These are phyloP conservation scores for Dinothrombium tinctorium DNA, from an alignment of 1,140 invertebrate species.

Conservation along the genomic window DNA sequence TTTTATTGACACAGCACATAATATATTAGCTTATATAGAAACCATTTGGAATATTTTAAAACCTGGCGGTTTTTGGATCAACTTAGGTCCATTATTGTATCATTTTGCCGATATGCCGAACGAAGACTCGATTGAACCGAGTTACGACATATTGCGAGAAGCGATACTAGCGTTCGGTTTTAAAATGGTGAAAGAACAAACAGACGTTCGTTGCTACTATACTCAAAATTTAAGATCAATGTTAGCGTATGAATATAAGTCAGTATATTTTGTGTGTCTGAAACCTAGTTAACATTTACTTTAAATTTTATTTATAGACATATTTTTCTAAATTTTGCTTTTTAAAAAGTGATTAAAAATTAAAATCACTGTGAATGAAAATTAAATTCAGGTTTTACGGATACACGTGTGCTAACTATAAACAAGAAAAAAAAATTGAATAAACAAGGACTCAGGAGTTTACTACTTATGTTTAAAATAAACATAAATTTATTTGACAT, in stretches of 20 bases:
- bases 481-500: no score
- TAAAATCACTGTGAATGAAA: no score
- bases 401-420: no score
- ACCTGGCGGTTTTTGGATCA: constrained; percentile 44
- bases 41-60: constrained; percentile 74
- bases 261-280: constrained; percentile 76
- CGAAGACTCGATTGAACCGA: constrained; percentile 86
- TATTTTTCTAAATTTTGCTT: no score
- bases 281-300: no score
- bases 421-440: no score
- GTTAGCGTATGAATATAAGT: constrained; percentile 67
- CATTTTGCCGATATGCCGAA: constrained; percentile 72
- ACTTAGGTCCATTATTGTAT: constrained; percentile 76
- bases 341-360: no score
- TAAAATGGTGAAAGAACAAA: constrained; percentile 48
- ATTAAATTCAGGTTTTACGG: no score
- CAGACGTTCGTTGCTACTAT: constrained; percentile 54
- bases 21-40: constrained; percentile 82
- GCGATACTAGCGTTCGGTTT: constrained; percentile 72
- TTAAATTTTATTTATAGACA: no score
- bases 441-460: no score
- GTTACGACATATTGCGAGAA: constrained; percentile 53
- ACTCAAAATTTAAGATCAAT: constrained; percentile 80
- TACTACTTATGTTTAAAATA: no score
- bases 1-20: constrained; percentile 93